Evolutionary conservation across 2,888 invertebrate species (phyloP).

Genomic region (Apoda limacodes): DNA sequence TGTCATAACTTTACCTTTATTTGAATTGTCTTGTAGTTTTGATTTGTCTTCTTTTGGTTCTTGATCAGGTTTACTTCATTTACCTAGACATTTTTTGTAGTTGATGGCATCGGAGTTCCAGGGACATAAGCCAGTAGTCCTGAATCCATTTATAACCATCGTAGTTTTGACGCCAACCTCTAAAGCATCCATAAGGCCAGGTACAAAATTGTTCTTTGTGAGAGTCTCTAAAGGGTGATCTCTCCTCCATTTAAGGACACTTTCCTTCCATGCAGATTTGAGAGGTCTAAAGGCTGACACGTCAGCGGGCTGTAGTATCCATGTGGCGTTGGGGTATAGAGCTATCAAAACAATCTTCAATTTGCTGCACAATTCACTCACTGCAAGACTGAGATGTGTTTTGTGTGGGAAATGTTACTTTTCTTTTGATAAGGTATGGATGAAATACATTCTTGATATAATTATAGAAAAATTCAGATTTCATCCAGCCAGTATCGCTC

Average conservation of each 20-base stretch:
- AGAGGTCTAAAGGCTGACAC: constrained; percentile 22
- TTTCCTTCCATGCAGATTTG: constrained; percentile 19
- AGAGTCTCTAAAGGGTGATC: too few relatives aligned
- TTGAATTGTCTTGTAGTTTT: constrained; percentile 13
- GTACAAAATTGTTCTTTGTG: constrained; percentile 19
- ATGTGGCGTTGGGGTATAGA: constrained; percentile 21
- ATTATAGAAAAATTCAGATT: constrained; percentile 16
- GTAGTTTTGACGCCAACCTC: constrained; percentile 10
- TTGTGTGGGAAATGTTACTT: constrained; percentile 17
- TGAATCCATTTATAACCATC: constrained; percentile 20
- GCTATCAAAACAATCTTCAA: constrained; percentile 17
- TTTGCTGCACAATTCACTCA: constrained; percentile 18
- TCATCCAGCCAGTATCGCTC: constrained; percentile 21
- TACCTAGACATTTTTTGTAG: constrained; percentile 13
- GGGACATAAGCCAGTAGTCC: constrained; percentile 16
- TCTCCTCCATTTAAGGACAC: constrained; percentile 19
- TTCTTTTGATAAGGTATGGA: constrained; percentile 15
- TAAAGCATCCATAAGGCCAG: constrained; percentile 16
- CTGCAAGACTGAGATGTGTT: constrained; percentile 9
- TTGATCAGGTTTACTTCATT: constrained; percentile 4
- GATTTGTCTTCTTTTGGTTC: constrained; percentile 8
- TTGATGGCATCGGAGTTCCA: constrained; percentile 18
- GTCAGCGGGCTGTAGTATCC: constrained; percentile 22
- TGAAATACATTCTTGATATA: constrained; percentile 18
- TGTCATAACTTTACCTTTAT: constrained; percentile 13